Conservation (phyloP, 2,797 vertebrate genomes). For the Epinephelus awoara region DNA sequence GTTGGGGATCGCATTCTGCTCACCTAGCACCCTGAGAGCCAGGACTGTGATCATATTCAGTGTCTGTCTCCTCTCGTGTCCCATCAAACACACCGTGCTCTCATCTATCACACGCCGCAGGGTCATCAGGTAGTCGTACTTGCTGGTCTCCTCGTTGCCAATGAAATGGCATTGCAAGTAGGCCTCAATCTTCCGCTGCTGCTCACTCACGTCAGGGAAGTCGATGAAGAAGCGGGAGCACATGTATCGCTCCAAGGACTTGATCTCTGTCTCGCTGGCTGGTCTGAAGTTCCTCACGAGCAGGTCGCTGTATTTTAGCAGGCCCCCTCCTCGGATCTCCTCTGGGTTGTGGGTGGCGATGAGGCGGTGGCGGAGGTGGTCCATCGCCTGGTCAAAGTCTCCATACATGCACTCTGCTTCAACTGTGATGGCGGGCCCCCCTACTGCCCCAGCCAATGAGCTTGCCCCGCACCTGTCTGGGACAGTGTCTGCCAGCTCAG, state of each 20-base stretch:
- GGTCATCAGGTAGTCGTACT: conserved; percentile 98
- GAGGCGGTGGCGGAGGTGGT: conserved; percentile 91
- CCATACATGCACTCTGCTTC: conserved; percentile 97
- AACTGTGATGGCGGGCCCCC: conserved; percentile 80
- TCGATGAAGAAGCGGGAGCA: conserved; percentile 99
- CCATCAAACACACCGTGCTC: conserved; percentile 98
- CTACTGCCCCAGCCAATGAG: conserved; percentile 43
- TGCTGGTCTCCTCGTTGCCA: conserved; percentile 93
- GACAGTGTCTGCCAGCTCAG: neutral
- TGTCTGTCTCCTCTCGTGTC: conserved; percentile 92
- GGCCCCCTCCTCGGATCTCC: conserved; percentile 96
- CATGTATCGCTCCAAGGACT: conserved; percentile 97
- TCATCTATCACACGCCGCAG: conserved; percentile 93
- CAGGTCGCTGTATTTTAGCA: conserved; percentile 97
- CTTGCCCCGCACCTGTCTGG: conserved; percentile 15
- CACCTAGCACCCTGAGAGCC: conserved; percentile 95
- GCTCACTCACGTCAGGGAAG: conserved; percentile 94
- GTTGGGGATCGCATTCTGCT: conserved; percentile 96
- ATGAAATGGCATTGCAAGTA: conserved; percentile 95
- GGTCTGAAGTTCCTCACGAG: conserved; percentile 95
- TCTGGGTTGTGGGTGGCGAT: conserved; percentile 96
- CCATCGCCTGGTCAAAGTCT: conserved; percentile 93
- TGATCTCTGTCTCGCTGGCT: conserved; percentile 92
- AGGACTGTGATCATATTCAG: conserved; percentile 97
- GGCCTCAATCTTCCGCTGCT: conserved; percentile 96